These are phyloP conservation scores for Andrena bicolor DNA, from an alignment of 2,888 invertebrate species.

Conservation along the genomic window DNA sequence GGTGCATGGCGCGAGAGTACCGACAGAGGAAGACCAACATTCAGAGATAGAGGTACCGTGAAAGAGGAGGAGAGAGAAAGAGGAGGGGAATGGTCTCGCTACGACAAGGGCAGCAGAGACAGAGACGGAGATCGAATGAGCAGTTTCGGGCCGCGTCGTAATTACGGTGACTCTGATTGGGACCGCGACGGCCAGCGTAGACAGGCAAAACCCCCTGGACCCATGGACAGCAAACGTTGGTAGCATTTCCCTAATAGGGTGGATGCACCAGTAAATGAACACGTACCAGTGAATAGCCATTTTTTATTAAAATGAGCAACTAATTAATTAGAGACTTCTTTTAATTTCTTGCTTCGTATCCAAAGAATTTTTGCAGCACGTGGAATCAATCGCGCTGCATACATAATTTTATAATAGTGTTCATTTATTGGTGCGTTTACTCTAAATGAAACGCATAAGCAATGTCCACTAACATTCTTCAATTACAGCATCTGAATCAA, in stretches of 20 bases:
- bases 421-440: too few relatives aligned
- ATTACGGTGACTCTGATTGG: constrained; percentile 78
- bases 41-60: constrained; percentile 74
- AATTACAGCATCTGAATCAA: constrained; percentile 85
- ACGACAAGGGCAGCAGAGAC: constrained; percentile 73
- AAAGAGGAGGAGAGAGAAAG: constrained; percentile 75
- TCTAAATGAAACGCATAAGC: background rate
- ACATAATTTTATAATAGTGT: too few relatives aligned
- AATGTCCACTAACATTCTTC: background rate
- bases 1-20: constrained; percentile 81
- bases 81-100: constrained; percentile 76
- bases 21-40: constrained; percentile 77
- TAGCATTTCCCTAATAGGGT: constrained; percentile 19
- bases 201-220: constrained; percentile 42
- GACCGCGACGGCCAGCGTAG: constrained; percentile 70
- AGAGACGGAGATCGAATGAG: constrained; percentile 83
- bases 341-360: too few relatives aligned
- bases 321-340: too few relatives aligned
- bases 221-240: constrained; percentile 64
- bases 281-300: too few relatives aligned
- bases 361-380: too few relatives aligned
- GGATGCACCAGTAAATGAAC: too few relatives aligned
- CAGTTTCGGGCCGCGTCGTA: constrained; percentile 81
- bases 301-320: too few relatives aligned
- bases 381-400: too few relatives aligned